phyloP scores from a whole-genome alignment of 1,140 invertebrate species.

The Drosophila guanche region DNA sequence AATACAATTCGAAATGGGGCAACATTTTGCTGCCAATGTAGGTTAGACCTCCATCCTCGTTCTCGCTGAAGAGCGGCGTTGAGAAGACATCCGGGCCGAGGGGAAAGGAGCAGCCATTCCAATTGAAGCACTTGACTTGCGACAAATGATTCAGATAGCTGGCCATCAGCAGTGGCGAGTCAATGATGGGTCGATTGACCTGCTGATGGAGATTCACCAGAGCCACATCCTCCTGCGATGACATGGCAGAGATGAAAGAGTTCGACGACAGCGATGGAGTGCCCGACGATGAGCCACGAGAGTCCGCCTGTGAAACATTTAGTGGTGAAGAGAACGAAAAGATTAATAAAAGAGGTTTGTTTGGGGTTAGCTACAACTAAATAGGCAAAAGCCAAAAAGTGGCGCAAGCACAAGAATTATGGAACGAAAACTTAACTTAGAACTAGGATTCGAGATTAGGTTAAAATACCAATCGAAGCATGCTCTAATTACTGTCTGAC shows the following conservation, averaged over 20 bases:
- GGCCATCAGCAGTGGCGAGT: conserved; percentile 96
- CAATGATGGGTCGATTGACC: conserved; percentile 96
- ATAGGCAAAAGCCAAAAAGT: conserved; percentile 13
- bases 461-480: background rate
- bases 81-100: conserved; percentile 89
- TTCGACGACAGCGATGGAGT: conserved; percentile 89
- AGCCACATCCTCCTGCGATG: conserved; percentile 96
- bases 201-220: conserved; percentile 97
- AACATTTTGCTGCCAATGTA: conserved; percentile 87
- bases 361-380: conserved; percentile 45
- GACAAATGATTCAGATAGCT: conserved; percentile 97
- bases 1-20: conserved; percentile 82
- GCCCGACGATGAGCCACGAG: conserved; percentile 77
- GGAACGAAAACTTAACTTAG: background rate
- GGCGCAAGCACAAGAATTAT: too few relatives aligned
- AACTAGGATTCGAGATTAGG: background rate
- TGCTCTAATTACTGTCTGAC: conserved; percentile 23
- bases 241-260: conserved; percentile 96
- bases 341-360: background rate
- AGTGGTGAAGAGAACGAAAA: conserved; percentile 17
- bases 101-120: conserved; percentile 88
- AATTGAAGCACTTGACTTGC: conserved; percentile 89
- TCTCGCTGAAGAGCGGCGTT: conserved; percentile 89
- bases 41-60: conserved; percentile 89
- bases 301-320: conserved; percentile 68